Evolutionary conservation across 1,140 invertebrate species (phyloP), one percentile per base, ranked within the genome.

Genomic region (Drosophila virilis): DNA sequence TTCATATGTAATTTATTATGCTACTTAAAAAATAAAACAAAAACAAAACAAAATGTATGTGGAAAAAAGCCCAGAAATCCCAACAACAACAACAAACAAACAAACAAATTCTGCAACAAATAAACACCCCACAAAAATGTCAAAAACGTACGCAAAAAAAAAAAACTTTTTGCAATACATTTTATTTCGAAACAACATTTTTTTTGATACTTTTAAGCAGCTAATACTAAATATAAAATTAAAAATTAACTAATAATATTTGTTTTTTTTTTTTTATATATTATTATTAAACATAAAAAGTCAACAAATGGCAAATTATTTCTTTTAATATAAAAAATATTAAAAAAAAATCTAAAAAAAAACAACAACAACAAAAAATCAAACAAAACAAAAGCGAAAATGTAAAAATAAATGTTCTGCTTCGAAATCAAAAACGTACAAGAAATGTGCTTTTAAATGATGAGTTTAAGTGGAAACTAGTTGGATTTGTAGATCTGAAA

Each of bases 351-450:
- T 48, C 35, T 15, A 73, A 17, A 61, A 37, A 48, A 40, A 59
- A 15, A 22, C 54, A 40, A 35, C 37, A 55, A 60, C 64, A 43
- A 60, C 12, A 55, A 62, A 52, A 35, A 52, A 13, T 15, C 1
- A 35, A 71, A 65, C 33, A 65, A 73, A 57, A 65, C 43, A 74
- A 74, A 74, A 70, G 72, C 66, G 58, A 74, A 74, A 74, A 71
- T 74, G 72, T 70, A 74, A 74, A 74, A 75, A 75, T 75, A 75
- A 75, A 75, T 75, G 73, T 75, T 75, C 73, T 75, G 73, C 73
- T 75, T 75, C 73, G 62, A 75, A 75, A 64, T 75, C 59, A 75
- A 71, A 75, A 71, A 54, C 62, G 46, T 66, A 57, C 13, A 40
- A 50, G n/a, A 72, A 59, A 59, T 61, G 50, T 60, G 64, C 17